A percentile compares a stretch with the other conserved stretches of the same genome.
phyloP scores from a whole-genome alignment of 2,888 invertebrate species.

The Meandrusa payeni region DNA sequence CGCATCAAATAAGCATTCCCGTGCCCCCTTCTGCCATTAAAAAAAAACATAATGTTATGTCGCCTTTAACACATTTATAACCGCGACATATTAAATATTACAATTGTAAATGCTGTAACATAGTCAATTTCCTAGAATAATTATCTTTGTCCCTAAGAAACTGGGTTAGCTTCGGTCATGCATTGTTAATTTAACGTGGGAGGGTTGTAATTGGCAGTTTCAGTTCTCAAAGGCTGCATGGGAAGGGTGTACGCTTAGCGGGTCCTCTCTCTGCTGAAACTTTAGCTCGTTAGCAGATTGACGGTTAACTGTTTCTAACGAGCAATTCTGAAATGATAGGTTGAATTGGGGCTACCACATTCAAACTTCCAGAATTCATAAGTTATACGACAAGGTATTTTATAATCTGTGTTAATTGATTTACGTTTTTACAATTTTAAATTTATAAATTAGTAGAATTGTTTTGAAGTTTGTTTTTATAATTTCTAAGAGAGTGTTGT shows the following conservation, averaged over 20 bases:
- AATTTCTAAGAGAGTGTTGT: no score
- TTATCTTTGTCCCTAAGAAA: slow-evolving; percentile 15
- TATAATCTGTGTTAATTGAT: no score
- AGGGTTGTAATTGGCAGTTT: slow-evolving; percentile 29
- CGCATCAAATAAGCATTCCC: no score
- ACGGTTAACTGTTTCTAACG: slow-evolving; percentile 21
- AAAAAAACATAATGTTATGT: no score
- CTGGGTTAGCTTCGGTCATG: slow-evolving; percentile 22
- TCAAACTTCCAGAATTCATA: background rate
- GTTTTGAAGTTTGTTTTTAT: no score
- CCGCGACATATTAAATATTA: slow-evolving; percentile 3
- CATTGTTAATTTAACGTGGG: slow-evolving; percentile 28
- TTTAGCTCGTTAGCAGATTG: slow-evolving; percentile 23
- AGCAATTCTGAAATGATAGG: slow-evolving; percentile 9
- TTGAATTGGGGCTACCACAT: no score
- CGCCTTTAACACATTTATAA: no score
- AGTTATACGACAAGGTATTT: no score
- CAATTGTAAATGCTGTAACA: background rate
- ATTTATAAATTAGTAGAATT: no score
- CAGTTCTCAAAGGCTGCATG: slow-evolving; percentile 17
- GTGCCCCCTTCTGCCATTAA: no score
- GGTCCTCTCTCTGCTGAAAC: slow-evolving; percentile 4
- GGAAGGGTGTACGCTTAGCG: background rate
- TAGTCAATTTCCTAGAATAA: slow-evolving; percentile 10
- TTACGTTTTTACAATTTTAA: no score